phyloP scores from a whole-genome alignment of 2,888 invertebrate species.

The Agriopis marginaria region DNA sequence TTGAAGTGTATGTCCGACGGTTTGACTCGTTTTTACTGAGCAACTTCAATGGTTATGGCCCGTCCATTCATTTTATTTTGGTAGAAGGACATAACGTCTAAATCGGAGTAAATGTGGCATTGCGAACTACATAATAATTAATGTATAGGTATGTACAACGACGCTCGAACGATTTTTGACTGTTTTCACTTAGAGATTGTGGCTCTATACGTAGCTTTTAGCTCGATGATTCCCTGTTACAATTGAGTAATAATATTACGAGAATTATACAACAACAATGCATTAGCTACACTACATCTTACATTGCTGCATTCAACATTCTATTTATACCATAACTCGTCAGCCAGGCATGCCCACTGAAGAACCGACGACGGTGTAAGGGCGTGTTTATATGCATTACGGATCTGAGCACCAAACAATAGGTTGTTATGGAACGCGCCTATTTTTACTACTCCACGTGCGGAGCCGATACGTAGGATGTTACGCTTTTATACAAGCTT shows the following conservation, averaged over 20 bases:
- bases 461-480: slow-evolving; percentile 5
- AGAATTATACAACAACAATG: slow-evolving; percentile 1
- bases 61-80: too few relatives aligned
- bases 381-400: slow-evolving; percentile 40
- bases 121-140: too few relatives aligned
- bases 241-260: slow-evolving; percentile 6
- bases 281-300: slow-evolving; percentile 1
- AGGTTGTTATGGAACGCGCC: slow-evolving; percentile 39
- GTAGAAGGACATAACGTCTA: too few relatives aligned
- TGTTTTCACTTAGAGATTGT: too few relatives aligned
- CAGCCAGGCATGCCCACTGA: slow-evolving; percentile 13
- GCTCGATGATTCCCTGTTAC: not conserved
- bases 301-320: slow-evolving; percentile 8
- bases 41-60: too few relatives aligned
- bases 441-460: slow-evolving; percentile 40
- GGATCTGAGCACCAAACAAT: slow-evolving; percentile 36
- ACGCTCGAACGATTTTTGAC: too few relatives aligned
- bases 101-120: too few relatives aligned
- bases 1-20: too few relatives aligned
- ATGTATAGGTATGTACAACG: too few relatives aligned
- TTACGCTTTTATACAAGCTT: not conserved
- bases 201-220: too few relatives aligned
- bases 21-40: too few relatives aligned
- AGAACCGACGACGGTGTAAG: slow-evolving; percentile 28
- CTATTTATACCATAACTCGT: slow-evolving; percentile 19